Evolutionary conservation across 2,113 vertebrate species (phyloP), one percentile per base, ranked within the genome.

Genomic region (Sorex araneus): DNA sequence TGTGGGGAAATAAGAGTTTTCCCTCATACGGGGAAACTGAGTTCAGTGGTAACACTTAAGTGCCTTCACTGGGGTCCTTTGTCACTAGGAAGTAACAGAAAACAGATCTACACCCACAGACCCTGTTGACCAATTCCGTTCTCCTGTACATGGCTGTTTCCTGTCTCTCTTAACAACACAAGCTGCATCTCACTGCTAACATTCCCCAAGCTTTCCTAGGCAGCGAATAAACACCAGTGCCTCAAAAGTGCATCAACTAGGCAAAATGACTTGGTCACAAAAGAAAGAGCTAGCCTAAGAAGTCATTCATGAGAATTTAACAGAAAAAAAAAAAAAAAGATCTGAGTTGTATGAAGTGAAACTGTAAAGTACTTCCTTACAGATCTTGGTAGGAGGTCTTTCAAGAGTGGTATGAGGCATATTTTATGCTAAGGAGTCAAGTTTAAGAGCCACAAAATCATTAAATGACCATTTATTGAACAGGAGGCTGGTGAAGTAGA

Each of bases 281-380:
- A 90, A 79, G 70, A 79, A 92, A 94, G 4, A 4, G 43, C 13
- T 40, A 28, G 67, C 47, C 30, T 45, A 71, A 85, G 66, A 91
- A 89, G 77, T 15, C 28, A 69, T 86, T 23, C 45, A 8, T 34
- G 36, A 91, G 21, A 80, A 60, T 34, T n/a, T 79, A 81, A 64
- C 27, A 64, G 36, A 36, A 47, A 23, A 19, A n/a, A 70, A 64
- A 30, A 70, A 93, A n/a, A 70, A 64, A 30, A 70, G 91, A 54
- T 83, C 13, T 94, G 77, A 67, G 47, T 54, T 54, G 36, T 90
- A 75, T 30, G 32, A 89, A 87, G 50, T 45, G 66, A 64, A 75
- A 63, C 43, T 75, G 43, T 12, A 19, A 84, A 84, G 21, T 6
- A 13, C 71, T 91, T 92, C 32, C n/a, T 40, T 54, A 54, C 32